phyloP scores from a whole-genome alignment of 1,140 invertebrate species.

The Cydia fagiglandana region DNA sequence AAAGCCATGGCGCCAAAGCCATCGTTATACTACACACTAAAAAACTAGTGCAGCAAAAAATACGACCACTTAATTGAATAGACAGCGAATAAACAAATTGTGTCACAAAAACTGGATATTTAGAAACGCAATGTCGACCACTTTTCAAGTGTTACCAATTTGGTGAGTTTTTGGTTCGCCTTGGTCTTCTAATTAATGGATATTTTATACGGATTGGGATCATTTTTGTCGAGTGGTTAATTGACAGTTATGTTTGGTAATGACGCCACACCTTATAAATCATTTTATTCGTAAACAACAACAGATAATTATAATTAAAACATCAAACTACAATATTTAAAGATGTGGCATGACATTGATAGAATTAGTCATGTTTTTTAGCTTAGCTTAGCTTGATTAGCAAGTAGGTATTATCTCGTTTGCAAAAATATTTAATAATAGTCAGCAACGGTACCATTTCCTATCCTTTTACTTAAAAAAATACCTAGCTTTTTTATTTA shows the following conservation, averaged over 20 bases:
- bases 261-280: not conserved
- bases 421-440: too few species aligned
- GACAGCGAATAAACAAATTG: slow-evolving; percentile 6
- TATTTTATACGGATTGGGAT: slow-evolving; percentile 19
- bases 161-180: not conserved
- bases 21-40: too few species aligned
- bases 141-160: slow-evolving; percentile 18
- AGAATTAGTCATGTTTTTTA: too few species aligned
- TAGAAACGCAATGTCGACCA: slow-evolving; percentile 19
- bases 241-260: not conserved
- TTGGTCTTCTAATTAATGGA: slow-evolving; percentile 18
- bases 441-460: too few species aligned
- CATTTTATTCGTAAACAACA: not conserved
- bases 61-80: not conserved
- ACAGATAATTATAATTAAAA: not conserved
- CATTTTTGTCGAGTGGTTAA: not conserved
- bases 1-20: too few species aligned
- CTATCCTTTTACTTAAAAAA: too few species aligned
- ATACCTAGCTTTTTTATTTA: too few species aligned
- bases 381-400: too few species aligned
- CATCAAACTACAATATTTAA: too few species aligned
- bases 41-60: too few species aligned
- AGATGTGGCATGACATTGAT: too few species aligned
- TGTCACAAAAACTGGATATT: slow-evolving; percentile 26
- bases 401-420: too few species aligned